Conservation (phyloP, 1,140 invertebrate genomes). For the Drosophila santomea region DNA sequence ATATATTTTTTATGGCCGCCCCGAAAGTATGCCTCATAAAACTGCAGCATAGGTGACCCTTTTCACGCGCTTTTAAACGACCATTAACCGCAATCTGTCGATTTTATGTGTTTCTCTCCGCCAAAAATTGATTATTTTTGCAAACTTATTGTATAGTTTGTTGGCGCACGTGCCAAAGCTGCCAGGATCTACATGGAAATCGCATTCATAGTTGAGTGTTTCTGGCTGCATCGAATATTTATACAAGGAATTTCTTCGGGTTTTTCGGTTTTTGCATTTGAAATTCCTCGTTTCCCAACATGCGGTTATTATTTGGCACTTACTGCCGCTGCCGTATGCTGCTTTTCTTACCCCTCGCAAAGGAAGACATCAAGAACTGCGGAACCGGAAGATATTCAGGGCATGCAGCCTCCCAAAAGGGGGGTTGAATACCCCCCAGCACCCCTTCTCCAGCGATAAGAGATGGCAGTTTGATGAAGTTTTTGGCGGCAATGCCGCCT, state of each 20-base stretch:
- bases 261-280: not conserved
- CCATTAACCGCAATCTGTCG: conserved; percentile 29
- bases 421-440: not conserved
- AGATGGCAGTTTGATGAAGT: conserved; percentile 54
- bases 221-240: conserved; percentile 35
- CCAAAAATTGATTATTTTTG: conserved; percentile 36
- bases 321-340: conserved; percentile 5
- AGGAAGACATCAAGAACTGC: conserved; percentile 78
- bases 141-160: conserved; percentile 27
- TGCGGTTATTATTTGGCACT: conserved; percentile 45
- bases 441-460: conserved; percentile 48
- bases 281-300: conserved; percentile 13
- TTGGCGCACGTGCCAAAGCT: conserved; percentile 26
- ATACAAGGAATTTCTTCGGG: conserved; percentile 1
- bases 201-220: conserved; percentile 62
- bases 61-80: conserved; percentile 44
- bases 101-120: conserved; percentile 7
- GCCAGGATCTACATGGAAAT: conserved; percentile 58
- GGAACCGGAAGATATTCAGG: conserved; percentile 73
- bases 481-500: conserved; percentile 36
- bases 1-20: conserved; percentile 15
- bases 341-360: not conserved
- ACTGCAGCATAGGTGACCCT: conserved; percentile 36
- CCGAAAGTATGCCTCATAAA: conserved; percentile 28
- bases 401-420: conserved; percentile 46